Percentiles rank a stretch among this genome's conserved stretches.
These are phyloP conservation scores for Onychostruthus taczanowskii DNA, from an alignment of 2,113 vertebrate species.

Conservation along the genomic window DNA sequence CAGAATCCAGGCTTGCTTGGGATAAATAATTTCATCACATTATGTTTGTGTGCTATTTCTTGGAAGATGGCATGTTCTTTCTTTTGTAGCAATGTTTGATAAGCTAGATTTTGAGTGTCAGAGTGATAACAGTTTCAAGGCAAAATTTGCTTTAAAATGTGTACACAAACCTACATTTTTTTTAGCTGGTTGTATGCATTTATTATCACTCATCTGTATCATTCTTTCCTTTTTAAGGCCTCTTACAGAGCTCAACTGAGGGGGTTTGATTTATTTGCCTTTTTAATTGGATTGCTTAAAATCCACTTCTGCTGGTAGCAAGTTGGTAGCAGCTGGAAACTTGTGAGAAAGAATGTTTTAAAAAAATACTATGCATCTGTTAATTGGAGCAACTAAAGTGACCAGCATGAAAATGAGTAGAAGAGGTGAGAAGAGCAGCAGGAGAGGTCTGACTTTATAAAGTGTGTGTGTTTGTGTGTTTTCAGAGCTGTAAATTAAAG, in stretches of 20 bases:
- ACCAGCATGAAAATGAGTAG: neutral
- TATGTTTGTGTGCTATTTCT: neutral
- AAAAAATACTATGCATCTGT: conserved; percentile 4
- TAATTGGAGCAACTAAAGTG: neutral
- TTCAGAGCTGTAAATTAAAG: conserved; percentile 43
- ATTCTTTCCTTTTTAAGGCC: neutral
- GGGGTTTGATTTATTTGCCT: neutral
- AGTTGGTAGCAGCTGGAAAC: conserved; percentile 15
- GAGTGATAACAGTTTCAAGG: neutral
- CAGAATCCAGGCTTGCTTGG: neutral
- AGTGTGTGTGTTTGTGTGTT: neutral
- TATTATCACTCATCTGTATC: conserved; percentile 1
- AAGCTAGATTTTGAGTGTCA: neutral
- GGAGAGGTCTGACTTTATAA: neutral
- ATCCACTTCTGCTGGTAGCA: neutral
- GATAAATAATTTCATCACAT: neutral
- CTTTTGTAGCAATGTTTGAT: neutral
- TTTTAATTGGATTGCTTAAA: conserved; percentile 4
- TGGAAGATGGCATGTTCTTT: neutral
- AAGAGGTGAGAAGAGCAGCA: neutral
- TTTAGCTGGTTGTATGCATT: neutral
- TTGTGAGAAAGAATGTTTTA: neutral
- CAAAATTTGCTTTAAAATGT: neutral
- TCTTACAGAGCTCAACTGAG: neutral
- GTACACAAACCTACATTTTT: neutral